Conservation (phyloP, 2,797 vertebrate genomes). For the Rhabdomys pumilio region DNA sequence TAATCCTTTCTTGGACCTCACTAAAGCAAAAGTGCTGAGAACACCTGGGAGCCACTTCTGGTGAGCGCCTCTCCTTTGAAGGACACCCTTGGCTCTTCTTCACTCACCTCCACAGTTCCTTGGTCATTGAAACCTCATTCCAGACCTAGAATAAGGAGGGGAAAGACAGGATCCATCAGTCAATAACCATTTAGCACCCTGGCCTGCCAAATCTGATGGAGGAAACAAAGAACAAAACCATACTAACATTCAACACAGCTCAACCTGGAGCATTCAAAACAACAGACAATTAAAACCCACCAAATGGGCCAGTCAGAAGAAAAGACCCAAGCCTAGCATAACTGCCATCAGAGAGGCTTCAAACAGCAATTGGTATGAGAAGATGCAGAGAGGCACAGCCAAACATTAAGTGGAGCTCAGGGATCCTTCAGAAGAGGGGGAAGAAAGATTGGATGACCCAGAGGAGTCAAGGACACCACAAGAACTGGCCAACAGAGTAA, state of each 20-base stretch:
- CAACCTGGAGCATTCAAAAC: not conserved
- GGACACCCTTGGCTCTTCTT: not conserved
- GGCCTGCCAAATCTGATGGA: not conserved
- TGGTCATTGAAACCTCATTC: slow-evolving; percentile 74
- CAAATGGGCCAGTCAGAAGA: not conserved
- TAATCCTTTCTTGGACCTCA: not conserved
- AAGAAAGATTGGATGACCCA: not conserved
- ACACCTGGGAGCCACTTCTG: not conserved
- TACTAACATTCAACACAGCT: not conserved
- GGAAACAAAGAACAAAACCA: not conserved
- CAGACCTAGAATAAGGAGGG: slow-evolving; percentile 66
- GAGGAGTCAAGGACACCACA: not conserved
- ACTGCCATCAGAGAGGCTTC: not conserved
- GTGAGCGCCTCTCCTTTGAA: not conserved
- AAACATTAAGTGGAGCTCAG: not conserved
- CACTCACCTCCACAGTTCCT: slow-evolving; percentile 79
- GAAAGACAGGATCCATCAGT: slow-evolving; percentile 3
- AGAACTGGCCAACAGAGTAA: not conserved
- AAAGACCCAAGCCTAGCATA: not conserved
- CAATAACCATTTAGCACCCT: not conserved
- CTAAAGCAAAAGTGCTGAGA: not conserved
- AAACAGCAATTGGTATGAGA: not conserved
- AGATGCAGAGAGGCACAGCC: not conserved
- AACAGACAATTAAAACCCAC: not conserved
- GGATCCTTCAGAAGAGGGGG: not conserved